A percentile compares a stretch with the other conserved stretches of the same genome.
phyloP scores from a whole-genome alignment of 2,888 invertebrate genomes.

The Plagodis pulveraria region DNA sequence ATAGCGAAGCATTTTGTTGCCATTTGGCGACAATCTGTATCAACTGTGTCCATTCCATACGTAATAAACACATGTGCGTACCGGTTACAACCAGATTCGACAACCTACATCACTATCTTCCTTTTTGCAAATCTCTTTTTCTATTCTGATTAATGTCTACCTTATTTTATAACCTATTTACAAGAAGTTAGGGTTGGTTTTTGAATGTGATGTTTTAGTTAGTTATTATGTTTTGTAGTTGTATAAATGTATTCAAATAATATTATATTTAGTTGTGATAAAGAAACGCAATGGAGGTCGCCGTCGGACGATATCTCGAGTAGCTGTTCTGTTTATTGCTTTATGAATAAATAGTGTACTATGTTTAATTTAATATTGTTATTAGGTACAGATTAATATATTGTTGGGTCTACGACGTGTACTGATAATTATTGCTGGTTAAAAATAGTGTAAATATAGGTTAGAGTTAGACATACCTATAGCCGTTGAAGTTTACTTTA shows the following conservation, averaged over 20 bases:
- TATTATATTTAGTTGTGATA: constrained; percentile 66
- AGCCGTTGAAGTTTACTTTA: too few species aligned
- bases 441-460: too few species aligned
- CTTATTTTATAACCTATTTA: constrained; percentile 32
- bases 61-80: constrained; percentile 52
- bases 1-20: background rate
- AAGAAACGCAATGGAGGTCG: constrained; percentile 70
- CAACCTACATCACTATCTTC: constrained; percentile 76
- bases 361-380: constrained; percentile 21
- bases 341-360: constrained; percentile 40
- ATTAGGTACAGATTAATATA: constrained; percentile 17
- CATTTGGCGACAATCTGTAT: background rate
- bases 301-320: constrained; percentile 51
- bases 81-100: constrained; percentile 59
- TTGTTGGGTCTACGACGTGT: constrained; percentile 8
- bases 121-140: constrained; percentile 70
- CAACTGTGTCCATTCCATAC: constrained; percentile 18
- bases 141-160: constrained; percentile 38
- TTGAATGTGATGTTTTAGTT: constrained; percentile 32
- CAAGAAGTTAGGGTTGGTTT: constrained; percentile 14
- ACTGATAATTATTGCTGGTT: too few species aligned
- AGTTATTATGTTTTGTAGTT: constrained; percentile 35
- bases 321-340: constrained; percentile 51
- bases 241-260: constrained; percentile 69
- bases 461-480: too few species aligned